Base-by-base conservation (phyloP, 2,113 vertebrate genomes). In the Macquaria ambigua region DNA sequence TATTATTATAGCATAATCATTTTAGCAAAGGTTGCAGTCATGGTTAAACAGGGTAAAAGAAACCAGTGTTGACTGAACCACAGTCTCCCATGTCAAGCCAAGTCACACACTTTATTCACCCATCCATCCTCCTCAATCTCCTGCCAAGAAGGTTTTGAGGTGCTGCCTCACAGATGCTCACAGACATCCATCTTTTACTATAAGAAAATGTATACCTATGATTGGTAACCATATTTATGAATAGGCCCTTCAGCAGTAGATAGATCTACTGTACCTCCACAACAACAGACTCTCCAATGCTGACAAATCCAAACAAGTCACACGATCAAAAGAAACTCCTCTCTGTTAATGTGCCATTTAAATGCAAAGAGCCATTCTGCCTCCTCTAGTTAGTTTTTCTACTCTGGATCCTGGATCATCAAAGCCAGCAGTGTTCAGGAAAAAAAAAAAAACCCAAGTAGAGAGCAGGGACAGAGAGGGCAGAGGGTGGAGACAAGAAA, bases 271-370 rank as follows among this genome's bases (percentile, higher is more conserved):
- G 77, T 69, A 84, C 74, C 31, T 68, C 74, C 14, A 48, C 50
- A 63, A 81, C 62, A 76, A 59, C 73, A 79, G 48, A 58, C 78
- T 46, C 74, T 56, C 83, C 55, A 62, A 66, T 68, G 86, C 80
- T 69, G 83, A 90, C 52, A 59, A 89, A 89, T 81, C 77, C 69
- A 74, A 81, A 84, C 39, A 89, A 83, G 72, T 84, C 69, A 37
- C 62, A 75, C 76, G 75, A 91, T 85, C 86, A 68, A 82, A 67
- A 81, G 76, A 82, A 89, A 81, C 90, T 34, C 81, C 79, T 80
- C 80, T 71, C 78, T 90, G 85, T 84, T 95, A 95, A 94, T 94
- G 91, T 87, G 83, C 90, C 87, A 94, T 95, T 94, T 93, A 95
- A 95, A 95, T 94, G 93, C 92, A 94, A 94, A 94, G 91, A 93